phyloP scores from a whole-genome alignment of 2,888 invertebrate genomes.

The Automeris io region DNA sequence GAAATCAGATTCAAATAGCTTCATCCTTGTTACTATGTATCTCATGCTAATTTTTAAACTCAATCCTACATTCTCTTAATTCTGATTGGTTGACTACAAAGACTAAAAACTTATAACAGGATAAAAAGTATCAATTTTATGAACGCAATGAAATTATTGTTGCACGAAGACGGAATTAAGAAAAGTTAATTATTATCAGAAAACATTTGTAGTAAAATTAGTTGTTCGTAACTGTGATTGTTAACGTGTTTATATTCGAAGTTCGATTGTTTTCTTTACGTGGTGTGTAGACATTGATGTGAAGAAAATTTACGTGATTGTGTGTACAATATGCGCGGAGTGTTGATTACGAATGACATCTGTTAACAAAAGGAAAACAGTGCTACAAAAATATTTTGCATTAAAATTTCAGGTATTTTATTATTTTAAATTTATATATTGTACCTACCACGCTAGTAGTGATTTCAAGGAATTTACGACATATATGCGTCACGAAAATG shows the following conservation, averaged over 20 bases:
- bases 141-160: constrained; percentile 1
- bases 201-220: constrained; percentile 33
- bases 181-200: constrained; percentile 17
- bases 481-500: constrained; percentile 27
- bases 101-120: no score
- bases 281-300: constrained; percentile 35
- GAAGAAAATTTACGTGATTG: constrained; percentile 46
- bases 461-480: background rate
- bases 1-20: no score
- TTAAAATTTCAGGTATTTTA: constrained; percentile 37
- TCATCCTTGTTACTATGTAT: no score
- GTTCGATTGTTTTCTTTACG: constrained; percentile 30
- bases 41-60: no score
- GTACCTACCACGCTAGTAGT: background rate
- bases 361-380: constrained; percentile 66
- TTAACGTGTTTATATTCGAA: constrained; percentile 35
- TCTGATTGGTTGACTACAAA: no score
- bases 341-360: constrained; percentile 72
- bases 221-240: constrained; percentile 18
- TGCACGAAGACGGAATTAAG: constrained; percentile 16
- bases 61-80: no score
- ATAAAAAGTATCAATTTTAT: no score
- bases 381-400: constrained; percentile 26
- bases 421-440: constrained; percentile 8
- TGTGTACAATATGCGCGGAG: constrained; percentile 68